These are phyloP conservation scores for Acanthosepion esculentum DNA, from an alignment of 2,888 invertebrate species.

Conservation along the genomic window DNA sequence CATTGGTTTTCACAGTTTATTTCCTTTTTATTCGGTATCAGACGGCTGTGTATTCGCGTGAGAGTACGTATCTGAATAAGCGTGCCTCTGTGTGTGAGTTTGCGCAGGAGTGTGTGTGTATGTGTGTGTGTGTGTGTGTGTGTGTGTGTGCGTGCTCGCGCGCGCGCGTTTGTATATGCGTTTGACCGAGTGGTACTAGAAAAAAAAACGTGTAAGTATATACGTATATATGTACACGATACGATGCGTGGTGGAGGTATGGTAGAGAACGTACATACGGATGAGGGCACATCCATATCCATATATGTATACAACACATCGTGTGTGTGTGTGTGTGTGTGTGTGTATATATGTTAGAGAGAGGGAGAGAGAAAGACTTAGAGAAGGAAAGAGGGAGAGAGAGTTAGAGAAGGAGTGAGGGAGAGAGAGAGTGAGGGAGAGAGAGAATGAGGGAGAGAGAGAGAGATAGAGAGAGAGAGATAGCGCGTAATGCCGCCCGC, in stretches of 20 bases:
- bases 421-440: no score
- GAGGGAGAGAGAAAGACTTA: no score
- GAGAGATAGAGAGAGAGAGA: no score
- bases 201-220: neutral
- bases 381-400: no score
- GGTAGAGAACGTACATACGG: neutral
- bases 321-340: neutral
- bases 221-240: neutral
- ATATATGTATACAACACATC: neutral
- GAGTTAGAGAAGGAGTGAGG: no score
- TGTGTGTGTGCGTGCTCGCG: no score
- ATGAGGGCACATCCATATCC: neutral
- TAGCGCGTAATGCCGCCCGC: neutral
- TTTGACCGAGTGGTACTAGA: no score
- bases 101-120: neutral
- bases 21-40: neutral
- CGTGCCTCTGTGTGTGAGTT: neutral
- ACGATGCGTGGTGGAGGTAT: neutral
- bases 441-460: no score
- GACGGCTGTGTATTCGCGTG: neutral
- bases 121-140: neutral
- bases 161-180: neutral
- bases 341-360: neutral
- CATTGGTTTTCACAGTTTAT: neutral
- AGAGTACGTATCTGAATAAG: neutral